Base-by-base conservation (phyloP, 2,113 vertebrate genomes). In the Indicator maculatus region DNA sequence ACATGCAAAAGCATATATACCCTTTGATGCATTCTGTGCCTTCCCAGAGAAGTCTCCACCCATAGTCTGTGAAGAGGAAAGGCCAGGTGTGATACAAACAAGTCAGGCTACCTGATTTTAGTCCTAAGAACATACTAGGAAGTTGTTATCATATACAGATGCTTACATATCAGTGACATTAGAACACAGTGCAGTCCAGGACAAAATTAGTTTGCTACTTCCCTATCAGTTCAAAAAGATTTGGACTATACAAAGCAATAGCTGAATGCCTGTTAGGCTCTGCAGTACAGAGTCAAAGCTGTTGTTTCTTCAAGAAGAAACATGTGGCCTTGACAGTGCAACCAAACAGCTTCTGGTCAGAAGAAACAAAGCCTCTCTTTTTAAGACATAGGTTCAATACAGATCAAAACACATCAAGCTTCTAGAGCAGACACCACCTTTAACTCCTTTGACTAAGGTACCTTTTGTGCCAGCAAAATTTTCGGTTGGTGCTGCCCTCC, bases 1-100 rank as follows among this genome's bases (percentile, higher is more conserved):
- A 99, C 99, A 99, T 93, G 99, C 99, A 93, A 99, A 98, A 14
- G 98, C 99, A 15, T 99, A 99, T 96, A 99, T 98, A 91, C 99
- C 99, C 93, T 98, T 99, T 12, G 99, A 96, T 47, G 98, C 98
- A 89, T 99, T 98, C 94, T 99, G 99, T 55, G 92, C 93, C 96
- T 95, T 99, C 28, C 99, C 98, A 7, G 97, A 97, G 88, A 99
- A 99, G 86, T 99, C 98, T 67, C 99, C 99, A 3, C 99, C 99
- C 99, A 99, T 99, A 2, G 99, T 99, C 99, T 99, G 92, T 30
- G 86, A 95, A 95, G 13, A 74, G 9, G 86, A 77, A 38, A 93
- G 9, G 56, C 71, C 56, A 90, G 16, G 16, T 28, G 24, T 44
- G 10, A 44, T 64, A 84, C 59, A 61, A 78, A 18, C 45, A 77